Percentiles rank a stretch among this genome's conserved stretches.
Conservation (phyloP, 1,140 invertebrate genomes). For the Trichonephila inaurata region DNA sequence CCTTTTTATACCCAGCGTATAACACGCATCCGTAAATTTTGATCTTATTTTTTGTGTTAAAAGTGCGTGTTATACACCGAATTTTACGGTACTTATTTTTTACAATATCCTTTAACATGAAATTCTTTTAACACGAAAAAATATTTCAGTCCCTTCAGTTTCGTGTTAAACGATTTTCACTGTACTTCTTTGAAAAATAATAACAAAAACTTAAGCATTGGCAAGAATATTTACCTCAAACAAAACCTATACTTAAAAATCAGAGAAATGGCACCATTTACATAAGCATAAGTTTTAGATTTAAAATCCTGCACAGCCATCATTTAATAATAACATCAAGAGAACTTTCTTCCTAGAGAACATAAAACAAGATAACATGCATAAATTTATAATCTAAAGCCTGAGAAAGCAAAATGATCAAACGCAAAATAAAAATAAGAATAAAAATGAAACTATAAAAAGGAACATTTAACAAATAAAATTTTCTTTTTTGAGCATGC, state of each 20-base stretch:
- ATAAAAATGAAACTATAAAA: not conserved
- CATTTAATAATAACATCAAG: slow-evolving; percentile 41
- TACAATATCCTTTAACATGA: not conserved
- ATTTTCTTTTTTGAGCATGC: not conserved
- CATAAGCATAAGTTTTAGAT: slow-evolving; percentile 34
- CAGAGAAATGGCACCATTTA: slow-evolving; percentile 1
- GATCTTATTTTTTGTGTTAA: too few species aligned
- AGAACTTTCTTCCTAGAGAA: slow-evolving; percentile 40
- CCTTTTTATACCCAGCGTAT: too few species aligned
- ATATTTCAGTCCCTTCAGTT: not conserved
- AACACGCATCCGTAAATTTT: too few species aligned
- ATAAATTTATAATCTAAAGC: not conserved
- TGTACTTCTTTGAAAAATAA: not conserved
- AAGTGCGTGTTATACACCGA: too few species aligned
- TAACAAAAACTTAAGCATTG: not conserved
- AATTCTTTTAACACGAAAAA: not conserved
- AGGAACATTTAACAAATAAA: not conserved
- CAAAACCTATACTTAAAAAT: slow-evolving; percentile 35
- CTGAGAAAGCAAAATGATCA: not conserved
- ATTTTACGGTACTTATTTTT: too few species aligned
- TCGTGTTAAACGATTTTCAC: not conserved
- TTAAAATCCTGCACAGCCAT: slow-evolving; percentile 25
- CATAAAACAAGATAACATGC: slow-evolving; percentile 30
- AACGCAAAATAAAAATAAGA: not conserved
- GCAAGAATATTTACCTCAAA: slow-evolving; percentile 49